A percentile compares a stretch with the other conserved stretches of the same genome.
Evolutionary conservation across 2,797 vertebrate genomes (phyloP).

Genomic region (Cyclura pinguis): DNA sequence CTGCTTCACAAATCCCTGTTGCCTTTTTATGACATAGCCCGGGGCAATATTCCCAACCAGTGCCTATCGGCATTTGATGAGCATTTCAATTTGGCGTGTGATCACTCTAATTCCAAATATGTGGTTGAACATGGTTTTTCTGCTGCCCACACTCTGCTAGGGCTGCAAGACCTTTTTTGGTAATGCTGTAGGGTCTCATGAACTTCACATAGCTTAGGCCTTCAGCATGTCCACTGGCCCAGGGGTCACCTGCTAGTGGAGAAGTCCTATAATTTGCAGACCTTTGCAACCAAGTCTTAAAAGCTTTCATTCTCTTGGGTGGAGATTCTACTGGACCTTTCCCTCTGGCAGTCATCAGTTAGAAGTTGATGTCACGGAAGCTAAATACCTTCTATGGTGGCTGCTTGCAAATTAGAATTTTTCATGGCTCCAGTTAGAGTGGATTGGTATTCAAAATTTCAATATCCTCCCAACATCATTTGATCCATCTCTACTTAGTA

Average conservation of each 20-base stretch:
- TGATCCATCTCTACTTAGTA: too few relatives aligned
- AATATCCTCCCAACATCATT: not conserved
- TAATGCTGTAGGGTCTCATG: too few relatives aligned
- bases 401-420: not conserved
- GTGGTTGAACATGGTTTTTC: too few relatives aligned
- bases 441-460: not conserved
- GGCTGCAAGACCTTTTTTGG: too few relatives aligned
- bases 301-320: not conserved
- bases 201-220: too few relatives aligned
- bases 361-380: not conserved
- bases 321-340: not conserved
- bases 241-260: not conserved
- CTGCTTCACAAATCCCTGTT: too few relatives aligned
- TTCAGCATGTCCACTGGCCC: too few relatives aligned
- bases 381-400: not conserved
- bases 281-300: not conserved
- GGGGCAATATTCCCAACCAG: too few relatives aligned
- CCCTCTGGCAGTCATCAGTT: not conserved
- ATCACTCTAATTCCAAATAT: not conserved
- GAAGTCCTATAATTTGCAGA: not conserved
- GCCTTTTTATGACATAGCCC: too few relatives aligned
- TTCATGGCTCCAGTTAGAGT: not conserved
- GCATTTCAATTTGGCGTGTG: not conserved
- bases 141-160: too few relatives aligned
- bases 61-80: not conserved